Conservation (phyloP, 1,140 invertebrate genomes). For the Magallana ariakensis region DNA sequence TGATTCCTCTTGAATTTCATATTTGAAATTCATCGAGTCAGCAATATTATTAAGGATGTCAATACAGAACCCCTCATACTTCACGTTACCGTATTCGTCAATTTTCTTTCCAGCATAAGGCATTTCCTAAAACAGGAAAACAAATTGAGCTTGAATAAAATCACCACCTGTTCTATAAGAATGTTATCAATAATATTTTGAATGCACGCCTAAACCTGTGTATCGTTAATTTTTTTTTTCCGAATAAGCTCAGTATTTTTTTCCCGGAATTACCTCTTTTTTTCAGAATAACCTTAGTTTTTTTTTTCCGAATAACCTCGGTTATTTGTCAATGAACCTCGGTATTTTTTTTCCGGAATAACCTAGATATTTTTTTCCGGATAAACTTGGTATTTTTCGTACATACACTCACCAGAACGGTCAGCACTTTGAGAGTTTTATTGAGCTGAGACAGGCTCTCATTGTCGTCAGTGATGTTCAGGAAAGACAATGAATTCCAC, state of each 20-base stretch:
- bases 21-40: not conserved
- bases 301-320: no score
- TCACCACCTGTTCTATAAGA: not conserved
- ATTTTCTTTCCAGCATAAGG: not conserved
- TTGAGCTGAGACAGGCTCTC: not conserved
- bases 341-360: no score
- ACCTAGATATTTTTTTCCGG: no score
- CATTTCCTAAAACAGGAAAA: not conserved
- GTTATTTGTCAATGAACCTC: no score
- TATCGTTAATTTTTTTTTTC: no score
- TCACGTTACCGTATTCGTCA: conserved; percentile 23
- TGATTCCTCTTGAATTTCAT: not conserved
- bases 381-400: no score
- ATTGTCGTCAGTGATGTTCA: not conserved
- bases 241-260: no score
- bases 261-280: no score
- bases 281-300: no score
- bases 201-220: no score
- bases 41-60: conserved; percentile 1
- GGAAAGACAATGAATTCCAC: not conserved
- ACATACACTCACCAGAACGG: not conserved
- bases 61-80: conserved; percentile 22
- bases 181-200: no score
- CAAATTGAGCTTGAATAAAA: not conserved
- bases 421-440: not conserved